Evolutionary conservation across 1,140 invertebrate genomes (phyloP), one percentile per base, ranked within the genome.

Genomic region (Asbolus verrucosus): DNA sequence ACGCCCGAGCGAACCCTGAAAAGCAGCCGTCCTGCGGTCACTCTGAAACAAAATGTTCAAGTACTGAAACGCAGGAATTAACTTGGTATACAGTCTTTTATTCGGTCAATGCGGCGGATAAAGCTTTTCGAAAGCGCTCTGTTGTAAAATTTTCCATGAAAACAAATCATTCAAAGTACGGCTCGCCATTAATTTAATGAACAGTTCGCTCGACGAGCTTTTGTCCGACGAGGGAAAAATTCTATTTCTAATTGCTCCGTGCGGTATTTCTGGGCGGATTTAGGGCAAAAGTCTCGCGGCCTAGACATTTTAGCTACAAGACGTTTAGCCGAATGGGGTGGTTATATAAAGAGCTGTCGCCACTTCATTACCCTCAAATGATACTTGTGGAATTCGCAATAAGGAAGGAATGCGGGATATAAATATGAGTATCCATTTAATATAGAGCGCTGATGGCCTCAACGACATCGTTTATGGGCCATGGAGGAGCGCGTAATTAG

Each of bases 381-480:
- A 79, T 79, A 79, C 78, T 79, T 78, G 74, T 59, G 77, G 78
- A 79, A 79, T 79, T 79, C 76, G 76, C 78, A 79, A 79, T 79
- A 79, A 79, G 72, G 72, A 66, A 76, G 71, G 77, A 78, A 78
- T 78, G 77, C 67, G 73, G 63, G 50, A 67, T 76, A 76, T 73
- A 78, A 78, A 78, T 78, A 76, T 75, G 73, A 76, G 76, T 78
- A 74, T 73, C 72, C 61, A 68, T 73, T 73, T 73, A 73, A 73
- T 73, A 73, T 60, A 71, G 59, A 67, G 41, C 46, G 19, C 39
- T 19, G 54, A 6, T 30, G 24, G n/a, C n/a, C 36, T 70, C 54
- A 70, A 70, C 39, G 59, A 54, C 33, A 19, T 65, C 41, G n/a
- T 73, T 73, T 71, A 73, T 73, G 69, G 69, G 72, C 67, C 69